Evolutionary conservation across 2,888 invertebrate species (phyloP), one percentile per base, ranked within the genome.

Genomic region (Pheosia gnoma): DNA sequence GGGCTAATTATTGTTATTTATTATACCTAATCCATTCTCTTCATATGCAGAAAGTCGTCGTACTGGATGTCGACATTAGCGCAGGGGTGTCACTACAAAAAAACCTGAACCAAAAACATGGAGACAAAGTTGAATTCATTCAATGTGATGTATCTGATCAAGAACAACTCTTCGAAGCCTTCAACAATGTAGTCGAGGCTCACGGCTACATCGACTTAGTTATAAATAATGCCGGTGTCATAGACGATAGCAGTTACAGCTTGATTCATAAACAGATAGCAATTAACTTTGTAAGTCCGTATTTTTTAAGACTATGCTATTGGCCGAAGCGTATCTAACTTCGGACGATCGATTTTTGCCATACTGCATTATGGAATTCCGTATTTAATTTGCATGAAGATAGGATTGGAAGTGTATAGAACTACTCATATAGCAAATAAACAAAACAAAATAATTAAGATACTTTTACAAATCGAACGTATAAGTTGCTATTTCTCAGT

Each of bases 141-240:
- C 76, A 76, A 70, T 85, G 84, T 69, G 87, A 87, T 45, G 80
- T 84, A 38, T 80, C 81, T 0, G 72, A 75, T 7, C 79, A 82
- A 7, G 74, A 78, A 1, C 66, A 80, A 59, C 67, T 87, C 7
- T 65, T 74, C 37, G 68, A 55, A 6, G 79, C 75, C 2, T 82
- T 80, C 51, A 36, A 8, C 0, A 70, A 80, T 7, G 61, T 58
- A 45, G 70, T 77, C 0, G 61, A 71, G 43, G 70, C 77, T 0
- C 62, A 78, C 5, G 79, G 73, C 0, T 68, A 69, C 54, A 72
- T 85, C 11, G 83, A 87, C 59, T 61, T 84, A 0, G 77, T 87
- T 6, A 64, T 87, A 5, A 87, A 87, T 57, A 83, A 84, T 58
- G 87, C 86, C 47, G 86, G 82, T 2, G 69, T 81, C 11, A 77